Conservation (phyloP, 2,113 vertebrate genomes). For the Gobius niger region DNA sequence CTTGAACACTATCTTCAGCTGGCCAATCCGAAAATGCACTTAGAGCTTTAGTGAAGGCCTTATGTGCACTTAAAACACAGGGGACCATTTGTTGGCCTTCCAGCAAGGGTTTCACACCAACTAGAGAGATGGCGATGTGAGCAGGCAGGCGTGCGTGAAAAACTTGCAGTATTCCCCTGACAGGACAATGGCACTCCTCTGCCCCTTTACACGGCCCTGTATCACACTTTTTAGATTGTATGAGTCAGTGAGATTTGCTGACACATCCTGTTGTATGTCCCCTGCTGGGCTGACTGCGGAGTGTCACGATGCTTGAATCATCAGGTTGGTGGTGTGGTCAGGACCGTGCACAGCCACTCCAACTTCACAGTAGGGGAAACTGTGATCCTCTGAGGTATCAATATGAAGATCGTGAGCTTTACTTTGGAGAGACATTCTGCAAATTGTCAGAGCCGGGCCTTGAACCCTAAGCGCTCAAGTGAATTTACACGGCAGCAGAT, state of each 20-base stretch:
- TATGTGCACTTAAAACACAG: constrained; percentile 47
- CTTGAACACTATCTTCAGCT: constrained; percentile 14
- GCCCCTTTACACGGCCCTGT: not conserved
- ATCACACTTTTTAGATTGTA: not conserved
- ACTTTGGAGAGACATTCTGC: no score
- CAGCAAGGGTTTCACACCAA: constrained; percentile 61
- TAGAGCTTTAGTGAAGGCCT: not conserved
- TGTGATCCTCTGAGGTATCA: not conserved
- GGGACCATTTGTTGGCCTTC: constrained; percentile 52
- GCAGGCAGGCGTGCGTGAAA: constrained; percentile 54
- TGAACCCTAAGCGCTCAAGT: no score
- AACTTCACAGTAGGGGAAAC: not conserved
- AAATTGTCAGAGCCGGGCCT: no score
- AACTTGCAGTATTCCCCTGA: constrained; percentile 4
- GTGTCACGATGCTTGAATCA: constrained; percentile 19
- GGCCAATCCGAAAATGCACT: constrained; percentile 11
- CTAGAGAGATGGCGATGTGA: constrained; percentile 53
- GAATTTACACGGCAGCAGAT: no score
- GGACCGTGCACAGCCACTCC: not conserved
- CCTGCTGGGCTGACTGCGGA: constrained; percentile 14
- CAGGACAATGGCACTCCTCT: constrained; percentile 9
- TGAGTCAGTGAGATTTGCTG: constrained; percentile 10
- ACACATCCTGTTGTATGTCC: constrained; percentile 6
- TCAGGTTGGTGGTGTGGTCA: constrained; percentile 20
- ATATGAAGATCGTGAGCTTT: no score